These are phyloP conservation scores for Hirundo rustica DNA, from an alignment of 2,797 vertebrate genomes.

Conservation along the genomic window DNA sequence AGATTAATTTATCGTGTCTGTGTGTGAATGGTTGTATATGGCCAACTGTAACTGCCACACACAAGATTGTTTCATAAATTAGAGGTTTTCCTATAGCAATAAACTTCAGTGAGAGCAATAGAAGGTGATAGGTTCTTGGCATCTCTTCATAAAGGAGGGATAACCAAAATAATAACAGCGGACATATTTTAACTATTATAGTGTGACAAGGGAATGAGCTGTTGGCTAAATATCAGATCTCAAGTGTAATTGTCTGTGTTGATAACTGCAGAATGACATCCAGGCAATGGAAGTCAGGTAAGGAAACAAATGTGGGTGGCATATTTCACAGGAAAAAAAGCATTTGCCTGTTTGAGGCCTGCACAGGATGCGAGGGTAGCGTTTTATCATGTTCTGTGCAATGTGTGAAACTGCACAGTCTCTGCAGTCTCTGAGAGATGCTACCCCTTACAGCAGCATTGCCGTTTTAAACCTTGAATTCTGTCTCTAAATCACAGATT, in stretches of 20 bases:
- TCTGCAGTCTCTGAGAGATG: background rate
- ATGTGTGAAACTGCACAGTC: background rate
- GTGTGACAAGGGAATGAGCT: conserved; percentile 15
- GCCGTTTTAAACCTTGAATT: background rate
- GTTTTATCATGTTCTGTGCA: background rate
- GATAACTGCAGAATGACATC: background rate
- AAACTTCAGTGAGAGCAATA: conserved; percentile 35
- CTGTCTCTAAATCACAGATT: background rate
- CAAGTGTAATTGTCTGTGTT: background rate
- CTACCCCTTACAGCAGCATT: background rate
- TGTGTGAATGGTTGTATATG: conserved; percentile 54
- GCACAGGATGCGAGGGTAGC: background rate
- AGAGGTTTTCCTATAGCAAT: conserved; percentile 43
- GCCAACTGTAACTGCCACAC: conserved; percentile 24
- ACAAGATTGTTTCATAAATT: conserved; percentile 45
- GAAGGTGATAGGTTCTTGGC: conserved; percentile 46
- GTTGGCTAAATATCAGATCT: conserved; percentile 38
- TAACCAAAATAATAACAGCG: conserved; percentile 34
- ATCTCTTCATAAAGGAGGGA: conserved; percentile 21
- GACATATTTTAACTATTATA: conserved; percentile 43
- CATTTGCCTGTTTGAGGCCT: background rate
- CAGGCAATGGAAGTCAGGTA: conserved; percentile 5
- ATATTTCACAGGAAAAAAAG: background rate
- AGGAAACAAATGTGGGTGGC: conserved; percentile 34
- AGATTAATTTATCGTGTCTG: conserved; percentile 51